A percentile compares a stretch with the other conserved stretches of the same genome.
Evolutionary conservation across 1,140 invertebrate species (phyloP).

Genomic region (Pogonomyrmex californicus): DNA sequence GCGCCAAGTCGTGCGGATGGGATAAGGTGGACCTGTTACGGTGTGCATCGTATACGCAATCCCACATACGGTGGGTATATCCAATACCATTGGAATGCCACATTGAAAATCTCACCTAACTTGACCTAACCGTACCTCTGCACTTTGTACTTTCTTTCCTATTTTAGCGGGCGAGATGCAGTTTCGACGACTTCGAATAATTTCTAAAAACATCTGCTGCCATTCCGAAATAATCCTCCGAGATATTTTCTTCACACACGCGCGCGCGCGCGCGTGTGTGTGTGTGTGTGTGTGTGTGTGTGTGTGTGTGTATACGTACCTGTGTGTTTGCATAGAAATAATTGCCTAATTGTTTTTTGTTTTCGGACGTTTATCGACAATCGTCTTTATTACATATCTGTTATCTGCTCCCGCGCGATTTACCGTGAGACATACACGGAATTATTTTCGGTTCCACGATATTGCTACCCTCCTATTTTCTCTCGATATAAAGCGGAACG

Average conservation of each 20-base stretch:
- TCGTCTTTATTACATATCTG: constrained; percentile 58
- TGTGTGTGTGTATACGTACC: too few relatives aligned
- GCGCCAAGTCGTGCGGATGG: constrained; percentile 6
- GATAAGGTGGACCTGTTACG: constrained; percentile 25
- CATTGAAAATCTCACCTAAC: constrained; percentile 53
- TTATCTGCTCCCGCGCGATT: constrained; percentile 3
- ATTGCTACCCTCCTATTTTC: constrained; percentile 21
- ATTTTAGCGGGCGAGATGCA: constrained; percentile 2
- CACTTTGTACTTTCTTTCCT: constrained; percentile 33
- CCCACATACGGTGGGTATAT: neutral
- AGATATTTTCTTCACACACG: constrained; percentile 31
- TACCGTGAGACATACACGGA: constrained; percentile 27
- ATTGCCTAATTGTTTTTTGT: constrained; percentile 42
- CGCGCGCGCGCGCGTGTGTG: too few relatives aligned
- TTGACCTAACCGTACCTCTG: neutral
- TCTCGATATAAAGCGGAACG: neutral
- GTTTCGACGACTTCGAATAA: constrained; percentile 55
- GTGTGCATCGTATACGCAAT: neutral
- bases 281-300: neutral
- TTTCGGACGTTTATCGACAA: constrained; percentile 56
- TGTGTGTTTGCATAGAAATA: constrained; percentile 46
- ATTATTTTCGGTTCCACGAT: constrained; percentile 50
- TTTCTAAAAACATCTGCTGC: constrained; percentile 23
- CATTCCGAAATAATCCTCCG: neutral
- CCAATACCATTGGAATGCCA: constrained; percentile 6